Conservation (phyloP, 2,113 vertebrate genomes). For the Prionailurus bengalensis region DNA sequence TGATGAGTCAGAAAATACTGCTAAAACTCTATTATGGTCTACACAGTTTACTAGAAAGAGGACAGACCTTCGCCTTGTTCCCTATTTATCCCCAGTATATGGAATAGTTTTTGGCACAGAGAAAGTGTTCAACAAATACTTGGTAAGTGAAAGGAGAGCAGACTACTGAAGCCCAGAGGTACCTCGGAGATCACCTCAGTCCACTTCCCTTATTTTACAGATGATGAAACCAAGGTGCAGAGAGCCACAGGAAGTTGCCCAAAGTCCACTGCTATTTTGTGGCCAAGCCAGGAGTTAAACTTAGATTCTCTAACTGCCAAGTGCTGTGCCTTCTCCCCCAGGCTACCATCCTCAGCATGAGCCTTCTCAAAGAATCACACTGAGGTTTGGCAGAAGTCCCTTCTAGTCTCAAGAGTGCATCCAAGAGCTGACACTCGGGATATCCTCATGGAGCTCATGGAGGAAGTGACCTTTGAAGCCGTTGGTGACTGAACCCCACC, state of each 20-base stretch:
- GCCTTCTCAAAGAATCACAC: not conserved
- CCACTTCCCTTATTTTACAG: not conserved
- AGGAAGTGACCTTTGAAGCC: not conserved
- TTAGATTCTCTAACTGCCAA: not conserved
- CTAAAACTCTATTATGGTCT: not conserved
- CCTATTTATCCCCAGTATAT: not conserved
- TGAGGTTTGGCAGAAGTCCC: not conserved
- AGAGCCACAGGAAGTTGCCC: not conserved
- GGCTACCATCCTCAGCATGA: not conserved
- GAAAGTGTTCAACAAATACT: not conserved
- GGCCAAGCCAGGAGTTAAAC: not conserved
- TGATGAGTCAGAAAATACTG: not conserved
- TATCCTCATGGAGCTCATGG: not conserved
- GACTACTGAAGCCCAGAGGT: not conserved
- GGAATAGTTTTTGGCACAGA: not conserved
- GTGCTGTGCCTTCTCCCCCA: not conserved
- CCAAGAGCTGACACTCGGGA: fast-evolving
- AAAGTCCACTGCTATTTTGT: not conserved
- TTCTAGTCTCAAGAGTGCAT: not conserved
- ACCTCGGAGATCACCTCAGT: not conserved
- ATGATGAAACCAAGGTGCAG: not conserved
- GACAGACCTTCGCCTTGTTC: not conserved
- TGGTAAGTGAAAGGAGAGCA: not conserved
- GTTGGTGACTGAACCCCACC: not conserved
- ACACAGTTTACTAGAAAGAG: not conserved